These are phyloP conservation scores for Spodoptera exigua DNA, from an alignment of 2,888 invertebrate species.

Conservation along the genomic window DNA sequence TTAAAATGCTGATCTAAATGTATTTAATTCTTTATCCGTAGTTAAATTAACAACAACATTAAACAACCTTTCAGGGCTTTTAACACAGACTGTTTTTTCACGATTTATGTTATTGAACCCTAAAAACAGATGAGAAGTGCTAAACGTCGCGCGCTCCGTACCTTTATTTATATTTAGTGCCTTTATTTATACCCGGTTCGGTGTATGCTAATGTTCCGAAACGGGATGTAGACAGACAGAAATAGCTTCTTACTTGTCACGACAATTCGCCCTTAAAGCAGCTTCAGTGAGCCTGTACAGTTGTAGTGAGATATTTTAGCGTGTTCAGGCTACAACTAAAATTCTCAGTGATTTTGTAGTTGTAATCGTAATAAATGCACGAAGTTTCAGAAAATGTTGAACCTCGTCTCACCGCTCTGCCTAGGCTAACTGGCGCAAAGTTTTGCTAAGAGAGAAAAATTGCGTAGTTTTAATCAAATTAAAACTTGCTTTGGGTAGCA, in stretches of 20 bases:
- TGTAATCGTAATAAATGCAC: constrained; percentile 50
- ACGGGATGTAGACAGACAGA: constrained; percentile 68
- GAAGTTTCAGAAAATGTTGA: constrained; percentile 42
- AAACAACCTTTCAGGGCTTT: constrained; percentile 41
- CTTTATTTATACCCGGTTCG: constrained; percentile 65
- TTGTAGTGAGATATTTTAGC: constrained; percentile 40
- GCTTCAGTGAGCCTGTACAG: constrained; percentile 46
- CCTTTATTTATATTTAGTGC: constrained; percentile 62
- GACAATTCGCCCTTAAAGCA: constrained; percentile 69
- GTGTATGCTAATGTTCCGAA: constrained; percentile 67
- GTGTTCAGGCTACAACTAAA: constrained; percentile 10
- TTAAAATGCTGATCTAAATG: constrained; percentile 43
- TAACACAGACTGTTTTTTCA: constrained; percentile 47
- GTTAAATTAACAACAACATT: constrained; percentile 47
- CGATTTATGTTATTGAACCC: constrained; percentile 58
- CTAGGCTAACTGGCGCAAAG: constrained; percentile 36
- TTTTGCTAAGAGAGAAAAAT: constrained; percentile 51
- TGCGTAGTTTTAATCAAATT: constrained; percentile 57
- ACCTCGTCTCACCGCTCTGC: constrained; percentile 28
- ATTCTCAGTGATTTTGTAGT: constrained; percentile 31
- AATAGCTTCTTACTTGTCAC: constrained; percentile 70
- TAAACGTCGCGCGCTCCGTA: constrained; percentile 52
- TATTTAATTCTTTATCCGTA: constrained; percentile 43
- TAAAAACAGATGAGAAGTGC: constrained; percentile 59
- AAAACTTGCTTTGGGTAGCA: constrained; percentile 44